phyloP scores from a whole-genome alignment of 2,888 invertebrate species.

The Artemia sp. region DNA sequence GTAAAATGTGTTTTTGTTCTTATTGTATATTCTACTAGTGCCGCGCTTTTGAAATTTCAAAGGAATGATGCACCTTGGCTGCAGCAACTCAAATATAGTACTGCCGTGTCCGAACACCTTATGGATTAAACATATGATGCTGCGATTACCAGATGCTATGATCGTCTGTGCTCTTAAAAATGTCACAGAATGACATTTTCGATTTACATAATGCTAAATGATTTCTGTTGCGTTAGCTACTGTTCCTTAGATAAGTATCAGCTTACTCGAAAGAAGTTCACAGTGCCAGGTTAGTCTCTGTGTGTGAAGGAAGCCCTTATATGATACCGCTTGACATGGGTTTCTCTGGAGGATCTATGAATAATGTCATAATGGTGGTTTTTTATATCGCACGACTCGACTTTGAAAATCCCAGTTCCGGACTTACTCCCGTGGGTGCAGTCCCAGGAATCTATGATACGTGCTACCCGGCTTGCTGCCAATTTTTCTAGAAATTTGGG shows the following conservation, averaged over 20 bases:
- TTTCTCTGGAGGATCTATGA: neutral
- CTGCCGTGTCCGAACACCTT: slow-evolving; percentile 1
- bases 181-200: neutral
- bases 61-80: neutral
- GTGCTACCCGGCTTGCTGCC: neutral
- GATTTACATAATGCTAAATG: too few species aligned
- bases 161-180: slow-evolving; percentile 2
- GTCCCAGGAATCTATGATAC: neutral
- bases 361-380: neutral
- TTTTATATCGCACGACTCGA: neutral
- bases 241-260: too few species aligned
- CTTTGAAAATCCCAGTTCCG: neutral
- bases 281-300: neutral
- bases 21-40: neutral
- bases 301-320: slow-evolving; percentile 6
- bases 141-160: neutral
- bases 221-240: too few species aligned
- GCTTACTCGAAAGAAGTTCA: too few species aligned
- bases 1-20: neutral
- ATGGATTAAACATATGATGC: neutral
- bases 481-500: slow-evolving; percentile 2
- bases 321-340: neutral
- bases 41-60: neutral
- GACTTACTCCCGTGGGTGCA: neutral
- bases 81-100: neutral